Evolutionary conservation across 2,888 invertebrate species (phyloP), one percentile per base, ranked within the genome.

Genomic region (Andrena dorsata): DNA sequence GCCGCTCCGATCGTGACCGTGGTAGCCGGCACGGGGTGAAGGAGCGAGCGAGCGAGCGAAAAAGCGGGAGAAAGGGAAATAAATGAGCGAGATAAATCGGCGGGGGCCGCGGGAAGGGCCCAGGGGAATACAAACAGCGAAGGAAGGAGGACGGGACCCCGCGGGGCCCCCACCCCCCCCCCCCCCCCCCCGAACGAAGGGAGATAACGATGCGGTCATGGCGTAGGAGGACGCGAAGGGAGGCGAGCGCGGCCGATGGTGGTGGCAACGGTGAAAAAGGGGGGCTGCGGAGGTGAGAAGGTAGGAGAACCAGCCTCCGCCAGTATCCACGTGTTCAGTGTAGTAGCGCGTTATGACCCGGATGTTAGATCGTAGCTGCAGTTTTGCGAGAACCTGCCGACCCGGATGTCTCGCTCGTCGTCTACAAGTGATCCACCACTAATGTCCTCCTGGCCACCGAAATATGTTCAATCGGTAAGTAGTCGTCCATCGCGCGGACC

Each of bases 401-500:
- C 92, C 93, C 92, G 92, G 92, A 93, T 93, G 92, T 92, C 91
- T 92, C 90, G 88, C 90, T 90, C 90, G 90, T 88, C 92, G 89
- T 89, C 87, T 80, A 78, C 77, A 82, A 81, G 60, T 85, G 86
- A 88, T 91, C 90, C 90, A 89, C 90, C 90, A 90, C 93, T 93
- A 92, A 93, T 93, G 93, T 92, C 91, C 92, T 89, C 90, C 90
- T 91, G 92, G 91, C 84, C 89, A 91, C 88, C 92, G 89, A 94
- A 94, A 93, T 93, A 94, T 94, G 94, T 94, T 93, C 93, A 94
- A 93, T 94, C 94, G 94, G 94, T 94, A 93, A 93, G 94, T 92
- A 82, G 82, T 82, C 75, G 13, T 49, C 77, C 60, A 32, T 68
- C 56, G 49, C 41, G 70, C n/a, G 53, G 64, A 41, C 53, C 35